Conservation (phyloP, 2,797 vertebrate species). For the Neosalanx taihuensis region DNA sequence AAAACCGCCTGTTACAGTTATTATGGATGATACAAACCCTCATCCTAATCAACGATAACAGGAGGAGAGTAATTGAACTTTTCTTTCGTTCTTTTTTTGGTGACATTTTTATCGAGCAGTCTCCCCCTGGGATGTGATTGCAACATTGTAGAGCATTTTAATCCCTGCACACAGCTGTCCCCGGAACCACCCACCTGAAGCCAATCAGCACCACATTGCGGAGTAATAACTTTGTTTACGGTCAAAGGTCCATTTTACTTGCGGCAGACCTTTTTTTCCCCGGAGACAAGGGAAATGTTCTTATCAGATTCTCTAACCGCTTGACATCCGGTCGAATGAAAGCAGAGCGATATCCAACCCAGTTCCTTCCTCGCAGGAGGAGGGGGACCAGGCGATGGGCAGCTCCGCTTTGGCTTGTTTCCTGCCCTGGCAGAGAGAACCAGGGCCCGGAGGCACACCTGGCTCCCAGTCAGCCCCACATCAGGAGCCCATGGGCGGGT, state of each 20-base stretch:
- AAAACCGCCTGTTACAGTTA: not conserved
- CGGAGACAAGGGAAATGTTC: no score
- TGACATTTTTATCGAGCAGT: not conserved
- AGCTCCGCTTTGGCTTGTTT: not conserved
- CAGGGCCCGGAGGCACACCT: not conserved
- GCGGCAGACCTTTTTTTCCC: no score
- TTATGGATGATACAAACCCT: not conserved
- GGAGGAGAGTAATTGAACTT: not conserved
- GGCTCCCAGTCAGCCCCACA: constrained; percentile 1
- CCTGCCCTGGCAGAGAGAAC: constrained; percentile 24
- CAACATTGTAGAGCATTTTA: not conserved
- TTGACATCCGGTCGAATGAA: not conserved
- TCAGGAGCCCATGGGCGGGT: constrained; percentile 21
- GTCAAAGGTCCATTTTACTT: no score
- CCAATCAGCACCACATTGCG: no score
- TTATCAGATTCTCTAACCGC: not conserved
- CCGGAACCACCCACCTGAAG: not conserved
- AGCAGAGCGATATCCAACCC: no score
- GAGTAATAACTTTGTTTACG: no score
- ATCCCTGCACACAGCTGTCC: not conserved
- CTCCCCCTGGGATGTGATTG: not conserved
- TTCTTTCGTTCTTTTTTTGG: not conserved
- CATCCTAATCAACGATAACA: not conserved
- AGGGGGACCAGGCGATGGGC: not conserved
- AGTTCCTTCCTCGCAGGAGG: no score